Percentiles rank a stretch among this genome's conserved stretches.
phyloP scores from a whole-genome alignment of 2,797 vertebrate genomes.

The Lagorchestes hirsutus region DNA sequence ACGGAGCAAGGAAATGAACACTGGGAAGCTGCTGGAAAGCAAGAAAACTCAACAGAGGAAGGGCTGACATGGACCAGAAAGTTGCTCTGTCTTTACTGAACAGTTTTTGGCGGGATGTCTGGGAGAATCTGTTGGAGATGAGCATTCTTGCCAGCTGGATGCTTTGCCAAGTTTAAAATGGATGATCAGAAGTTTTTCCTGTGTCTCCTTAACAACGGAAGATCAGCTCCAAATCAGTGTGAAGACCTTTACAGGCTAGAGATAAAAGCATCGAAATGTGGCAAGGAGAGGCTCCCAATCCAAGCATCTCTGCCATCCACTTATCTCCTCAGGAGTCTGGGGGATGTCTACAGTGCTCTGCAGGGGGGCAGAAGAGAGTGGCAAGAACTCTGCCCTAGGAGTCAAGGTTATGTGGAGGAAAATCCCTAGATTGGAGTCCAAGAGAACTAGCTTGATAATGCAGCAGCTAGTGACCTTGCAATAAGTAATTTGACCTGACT shows the following conservation, averaged over 20 bases:
- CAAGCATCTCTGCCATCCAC: not conserved
- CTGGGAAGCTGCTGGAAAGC: constrained; percentile 76
- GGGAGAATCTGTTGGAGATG: not conserved
- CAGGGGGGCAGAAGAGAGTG: not conserved
- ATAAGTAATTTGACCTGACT: not conserved
- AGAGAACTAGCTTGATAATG: not conserved
- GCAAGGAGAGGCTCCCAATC: constrained; percentile 51
- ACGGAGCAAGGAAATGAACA: not conserved
- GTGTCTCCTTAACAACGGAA: constrained; percentile 73
- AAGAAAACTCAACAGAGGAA: constrained; percentile 84
- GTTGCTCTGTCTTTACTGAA: constrained; percentile 82
- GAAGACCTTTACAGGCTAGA: constrained; percentile 73
- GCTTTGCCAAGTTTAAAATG: constrained; percentile 69
- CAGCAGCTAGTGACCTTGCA: not conserved
- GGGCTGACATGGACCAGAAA: constrained; percentile 80
- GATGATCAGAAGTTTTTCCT: constrained; percentile 70
- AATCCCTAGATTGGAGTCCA: not conserved
- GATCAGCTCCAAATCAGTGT: constrained; percentile 70
- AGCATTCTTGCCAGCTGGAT: not conserved
- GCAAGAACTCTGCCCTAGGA: not conserved
- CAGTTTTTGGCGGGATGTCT: constrained; percentile 55
- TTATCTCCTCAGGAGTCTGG: not conserved
- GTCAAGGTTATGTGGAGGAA: not conserved
- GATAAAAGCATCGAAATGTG: constrained; percentile 74
- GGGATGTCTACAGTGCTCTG: not conserved